Conservation (phyloP, 2,797 vertebrate species). For the Lophius americanus region DNA sequence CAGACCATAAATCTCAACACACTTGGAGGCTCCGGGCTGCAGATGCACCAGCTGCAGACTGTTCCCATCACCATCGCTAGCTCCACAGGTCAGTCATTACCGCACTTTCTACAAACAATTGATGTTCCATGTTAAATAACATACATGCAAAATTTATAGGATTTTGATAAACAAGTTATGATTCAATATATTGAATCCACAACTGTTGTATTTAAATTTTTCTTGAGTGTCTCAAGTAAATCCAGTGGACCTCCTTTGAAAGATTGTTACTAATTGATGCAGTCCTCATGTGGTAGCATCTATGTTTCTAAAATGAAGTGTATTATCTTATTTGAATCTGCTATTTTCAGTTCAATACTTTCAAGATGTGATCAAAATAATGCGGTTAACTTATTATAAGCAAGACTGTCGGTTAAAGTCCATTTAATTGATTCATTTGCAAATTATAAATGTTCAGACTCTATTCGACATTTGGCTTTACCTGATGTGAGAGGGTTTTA, state of each 20-base stretch:
- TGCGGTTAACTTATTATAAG: slow-evolving; percentile 1
- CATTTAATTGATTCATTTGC: neutral
- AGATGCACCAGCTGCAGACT: slow-evolving; percentile 95
- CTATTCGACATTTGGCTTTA: neutral
- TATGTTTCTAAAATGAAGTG: neutral
- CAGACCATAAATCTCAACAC: slow-evolving; percentile 98
- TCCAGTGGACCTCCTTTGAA: too few species aligned
- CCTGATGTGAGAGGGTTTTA: neutral
- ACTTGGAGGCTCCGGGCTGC: slow-evolving; percentile 89
- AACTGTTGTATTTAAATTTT: neutral
- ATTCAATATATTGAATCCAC: neutral
- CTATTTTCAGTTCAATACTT: neutral
- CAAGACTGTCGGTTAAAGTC: neutral
- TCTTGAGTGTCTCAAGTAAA: neutral
- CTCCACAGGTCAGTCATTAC: slow-evolving; percentile 83
- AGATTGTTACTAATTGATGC: neutral
- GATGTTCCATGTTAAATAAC: neutral
- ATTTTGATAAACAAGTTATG: neutral
- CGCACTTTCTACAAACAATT: neutral
- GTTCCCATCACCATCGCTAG: slow-evolving; percentile 90
- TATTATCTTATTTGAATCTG: neutral
- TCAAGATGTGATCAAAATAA: neutral
- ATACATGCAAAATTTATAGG: neutral
- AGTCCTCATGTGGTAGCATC: neutral
- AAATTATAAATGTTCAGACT: too few species aligned